A percentile compares a stretch with the other conserved stretches of the same genome.
These are phyloP conservation scores for Apis mellifera DNA, from an alignment of 1,140 invertebrate genomes.

Conservation along the genomic window DNA sequence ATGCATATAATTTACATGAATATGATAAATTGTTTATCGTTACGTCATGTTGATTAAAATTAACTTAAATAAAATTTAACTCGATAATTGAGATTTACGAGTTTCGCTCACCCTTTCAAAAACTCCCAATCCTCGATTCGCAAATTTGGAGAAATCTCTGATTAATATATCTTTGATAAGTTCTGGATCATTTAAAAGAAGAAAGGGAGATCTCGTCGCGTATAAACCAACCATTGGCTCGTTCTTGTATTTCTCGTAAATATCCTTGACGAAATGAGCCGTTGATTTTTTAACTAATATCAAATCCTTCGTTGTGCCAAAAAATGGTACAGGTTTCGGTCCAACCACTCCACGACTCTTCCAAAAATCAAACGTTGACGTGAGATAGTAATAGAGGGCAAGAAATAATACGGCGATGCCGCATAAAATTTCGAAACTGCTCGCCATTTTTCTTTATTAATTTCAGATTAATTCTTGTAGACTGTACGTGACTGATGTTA, in stretches of 20 bases:
- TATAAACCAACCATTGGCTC: conserved; percentile 78
- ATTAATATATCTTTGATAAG: conserved; percentile 79
- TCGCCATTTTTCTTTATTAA: not conserved
- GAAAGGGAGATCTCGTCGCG: conserved; percentile 65
- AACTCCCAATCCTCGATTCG: conserved; percentile 70
- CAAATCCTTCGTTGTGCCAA: conserved; percentile 71
- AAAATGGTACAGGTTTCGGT: conserved; percentile 61
- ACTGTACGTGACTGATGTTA: no score
- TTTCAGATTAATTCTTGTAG: no score
- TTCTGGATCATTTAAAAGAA: conserved; percentile 77
- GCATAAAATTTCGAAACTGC: not conserved
- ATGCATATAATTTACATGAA: no score
- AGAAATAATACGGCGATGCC: conserved; percentile 29
- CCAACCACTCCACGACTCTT: conserved; percentile 61
- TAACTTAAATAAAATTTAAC: no score
- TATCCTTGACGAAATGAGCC: not conserved
- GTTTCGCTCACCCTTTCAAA: conserved; percentile 55
- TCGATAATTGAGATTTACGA: not conserved
- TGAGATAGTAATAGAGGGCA: conserved; percentile 56
- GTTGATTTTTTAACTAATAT: conserved; percentile 43
- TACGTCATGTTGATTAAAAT: no score
- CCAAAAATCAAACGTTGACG: conserved; percentile 70
- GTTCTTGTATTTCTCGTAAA: conserved; percentile 66
- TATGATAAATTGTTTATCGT: no score
- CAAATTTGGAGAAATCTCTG: conserved; percentile 79